Evolutionary conservation across 2,113 vertebrate genomes (phyloP).

Genomic region (Australoheros scitulus): DNA sequence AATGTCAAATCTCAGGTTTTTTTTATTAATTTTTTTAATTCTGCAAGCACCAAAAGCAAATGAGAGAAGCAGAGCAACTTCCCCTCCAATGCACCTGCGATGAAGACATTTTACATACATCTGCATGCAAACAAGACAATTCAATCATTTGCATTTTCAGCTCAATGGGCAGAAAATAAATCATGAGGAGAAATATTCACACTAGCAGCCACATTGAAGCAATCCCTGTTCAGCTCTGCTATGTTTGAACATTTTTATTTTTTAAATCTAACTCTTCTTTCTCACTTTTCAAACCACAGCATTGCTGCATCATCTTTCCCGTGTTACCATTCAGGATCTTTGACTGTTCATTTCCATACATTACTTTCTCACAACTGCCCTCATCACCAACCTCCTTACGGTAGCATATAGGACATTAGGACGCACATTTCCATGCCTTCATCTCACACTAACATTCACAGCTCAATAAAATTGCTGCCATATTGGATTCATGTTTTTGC

Average conservation of each 20-base stretch:
- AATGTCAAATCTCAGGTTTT: not conserved
- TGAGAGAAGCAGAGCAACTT: not conserved
- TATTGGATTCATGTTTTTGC: constrained; percentile 25
- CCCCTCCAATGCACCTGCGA: constrained; percentile 24
- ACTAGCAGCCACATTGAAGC: constrained; percentile 34
- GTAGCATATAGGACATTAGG: not conserved
- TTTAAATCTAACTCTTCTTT: not conserved
- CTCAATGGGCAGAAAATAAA: constrained; percentile 45
- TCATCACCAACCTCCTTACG: not conserved
- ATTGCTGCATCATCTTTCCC: constrained; percentile 30
- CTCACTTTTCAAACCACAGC: not conserved
- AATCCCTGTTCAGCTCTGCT: not conserved
- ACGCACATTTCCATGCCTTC: constrained; percentile 5
- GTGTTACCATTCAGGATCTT: not conserved
- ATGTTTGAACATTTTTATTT: not conserved
- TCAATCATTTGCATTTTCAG: constrained; percentile 45
- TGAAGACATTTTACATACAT: constrained; percentile 48
- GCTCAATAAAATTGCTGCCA: constrained; percentile 19
- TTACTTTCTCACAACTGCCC: not conserved
- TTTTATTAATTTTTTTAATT: constrained; percentile 3
- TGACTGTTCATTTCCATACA: constrained; percentile 35
- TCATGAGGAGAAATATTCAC: constrained; percentile 31
- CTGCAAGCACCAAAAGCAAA: not conserved
- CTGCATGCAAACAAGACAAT: constrained; percentile 56
- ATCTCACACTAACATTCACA: not conserved